These are phyloP conservation scores for Hippocampus comes DNA, from an alignment of 2,113 vertebrate species.

Conservation along the genomic window DNA sequence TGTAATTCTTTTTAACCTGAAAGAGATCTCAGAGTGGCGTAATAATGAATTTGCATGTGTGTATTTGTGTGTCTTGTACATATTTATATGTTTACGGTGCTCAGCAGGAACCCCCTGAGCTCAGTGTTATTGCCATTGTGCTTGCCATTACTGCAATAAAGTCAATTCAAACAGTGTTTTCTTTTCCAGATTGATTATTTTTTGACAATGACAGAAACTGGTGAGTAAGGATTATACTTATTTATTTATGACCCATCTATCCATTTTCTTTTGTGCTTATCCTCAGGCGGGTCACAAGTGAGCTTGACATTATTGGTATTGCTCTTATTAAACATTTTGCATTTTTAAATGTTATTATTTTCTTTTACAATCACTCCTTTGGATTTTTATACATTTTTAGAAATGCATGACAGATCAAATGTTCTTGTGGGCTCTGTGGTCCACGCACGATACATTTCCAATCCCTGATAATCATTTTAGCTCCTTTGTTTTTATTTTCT, in stretches of 20 bases:
- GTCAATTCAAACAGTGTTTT: slow-evolving; percentile 9
- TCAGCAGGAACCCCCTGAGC: slow-evolving; percentile 26
- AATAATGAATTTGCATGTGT: slow-evolving; percentile 25
- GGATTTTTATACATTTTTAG: neutral
- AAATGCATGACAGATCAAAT: neutral
- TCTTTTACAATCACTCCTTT: neutral
- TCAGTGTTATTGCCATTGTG: slow-evolving; percentile 35
- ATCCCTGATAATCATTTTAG: neutral
- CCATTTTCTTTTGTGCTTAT: too few relatives aligned
- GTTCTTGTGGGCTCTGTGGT: neutral
- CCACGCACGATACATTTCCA: neutral
- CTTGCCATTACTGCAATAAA: slow-evolving; percentile 57
- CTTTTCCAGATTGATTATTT: neutral
- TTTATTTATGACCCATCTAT: too few relatives aligned
- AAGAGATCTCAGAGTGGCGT: slow-evolving; percentile 28
- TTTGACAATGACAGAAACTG: neutral
- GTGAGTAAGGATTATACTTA: neutral
- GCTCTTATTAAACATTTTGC: neutral
- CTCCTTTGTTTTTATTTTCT: neutral
- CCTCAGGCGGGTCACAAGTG: too few relatives aligned
- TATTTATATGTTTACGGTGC: slow-evolving; percentile 55
- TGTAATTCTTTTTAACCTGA: slow-evolving; percentile 25
- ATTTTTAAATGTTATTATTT: neutral
- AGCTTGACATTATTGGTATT: too few relatives aligned
- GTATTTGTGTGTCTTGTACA: slow-evolving; percentile 55